These are phyloP conservation scores for Baronia brevicornis DNA, from an alignment of 2,888 invertebrate species.

Conservation along the genomic window DNA sequence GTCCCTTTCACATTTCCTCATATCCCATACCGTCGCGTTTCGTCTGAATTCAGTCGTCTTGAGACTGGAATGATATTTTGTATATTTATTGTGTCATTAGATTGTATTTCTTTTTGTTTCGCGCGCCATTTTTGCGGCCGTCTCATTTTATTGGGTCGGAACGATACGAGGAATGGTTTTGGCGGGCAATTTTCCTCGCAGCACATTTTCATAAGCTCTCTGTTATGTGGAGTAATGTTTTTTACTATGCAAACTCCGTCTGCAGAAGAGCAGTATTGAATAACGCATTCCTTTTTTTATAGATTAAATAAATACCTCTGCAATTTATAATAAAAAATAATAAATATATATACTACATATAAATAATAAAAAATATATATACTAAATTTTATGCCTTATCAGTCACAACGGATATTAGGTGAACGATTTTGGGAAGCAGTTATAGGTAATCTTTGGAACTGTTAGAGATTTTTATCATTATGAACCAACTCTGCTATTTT, in stretches of 20 bases:
- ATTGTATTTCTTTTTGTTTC: conserved; percentile 30
- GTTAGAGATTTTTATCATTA: too few species aligned
- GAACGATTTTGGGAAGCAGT: too few species aligned
- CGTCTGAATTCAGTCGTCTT: conserved; percentile 25
- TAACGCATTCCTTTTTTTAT: too few species aligned
- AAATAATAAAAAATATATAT: too few species aligned
- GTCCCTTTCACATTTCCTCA: conserved; percentile 36
- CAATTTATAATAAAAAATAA: too few species aligned
- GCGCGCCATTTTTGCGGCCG: conserved; percentile 29
- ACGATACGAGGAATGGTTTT: conserved; percentile 23
- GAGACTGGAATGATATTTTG: conserved; percentile 22
- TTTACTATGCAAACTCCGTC: conserved; percentile 1
- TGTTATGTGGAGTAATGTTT: conserved; percentile 8
- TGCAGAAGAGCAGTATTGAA: background rate
- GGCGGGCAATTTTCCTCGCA: conserved; percentile 13
- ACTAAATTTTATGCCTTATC: too few species aligned
- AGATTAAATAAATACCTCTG: too few species aligned
- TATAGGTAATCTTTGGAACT: too few species aligned
- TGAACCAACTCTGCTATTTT: too few species aligned
- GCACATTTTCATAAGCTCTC: conserved; percentile 11
- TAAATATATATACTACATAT: too few species aligned
- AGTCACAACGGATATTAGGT: too few species aligned
- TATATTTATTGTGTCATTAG: conserved; percentile 25
- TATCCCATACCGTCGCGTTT: conserved; percentile 23
- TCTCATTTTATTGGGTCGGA: conserved; percentile 27